Evolutionary conservation across 2,113 vertebrate genomes (phyloP).

Genomic region (Chroicocephalus ridibundus): DNA sequence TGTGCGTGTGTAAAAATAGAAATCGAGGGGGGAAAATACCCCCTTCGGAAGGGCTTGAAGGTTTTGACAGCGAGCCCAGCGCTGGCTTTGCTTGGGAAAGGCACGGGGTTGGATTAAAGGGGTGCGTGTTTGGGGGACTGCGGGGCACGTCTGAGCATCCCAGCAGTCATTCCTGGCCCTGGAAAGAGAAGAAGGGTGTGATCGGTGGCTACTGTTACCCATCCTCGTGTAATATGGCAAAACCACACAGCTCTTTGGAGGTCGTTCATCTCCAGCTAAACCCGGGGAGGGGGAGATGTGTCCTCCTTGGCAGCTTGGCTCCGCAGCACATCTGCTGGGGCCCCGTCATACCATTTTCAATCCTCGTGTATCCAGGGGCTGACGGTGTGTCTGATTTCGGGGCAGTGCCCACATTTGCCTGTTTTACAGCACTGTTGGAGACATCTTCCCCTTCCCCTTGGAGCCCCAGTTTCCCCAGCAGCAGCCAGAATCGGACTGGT

Average conservation of each 20-base stretch:
- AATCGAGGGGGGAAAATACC: not conserved
- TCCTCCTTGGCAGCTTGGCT: not conserved
- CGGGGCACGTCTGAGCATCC: not conserved
- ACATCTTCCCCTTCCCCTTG: not conserved
- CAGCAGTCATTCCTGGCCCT: accelerated
- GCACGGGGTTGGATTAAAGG: not conserved
- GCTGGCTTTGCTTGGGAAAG: not conserved
- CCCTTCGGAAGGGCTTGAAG: not conserved
- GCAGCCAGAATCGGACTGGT: not conserved
- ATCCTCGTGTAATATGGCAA: not conserved
- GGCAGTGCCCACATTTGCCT: not conserved
- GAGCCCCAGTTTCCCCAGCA: not conserved
- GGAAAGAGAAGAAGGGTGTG: not conserved
- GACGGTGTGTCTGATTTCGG: accelerated
- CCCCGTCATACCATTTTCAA: not conserved
- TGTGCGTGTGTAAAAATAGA: slow-evolving; percentile 54
- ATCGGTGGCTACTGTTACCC: not conserved
- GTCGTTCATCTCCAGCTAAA: not conserved
- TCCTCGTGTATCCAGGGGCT: not conserved
- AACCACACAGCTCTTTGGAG: not conserved
- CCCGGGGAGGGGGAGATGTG: not conserved
- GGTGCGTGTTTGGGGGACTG: not conserved
- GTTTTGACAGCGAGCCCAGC: not conserved
- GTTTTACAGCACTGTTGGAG: not conserved
- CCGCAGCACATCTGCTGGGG: not conserved